Base-by-base conservation (phyloP, 2,113 vertebrate species). In the Ophthalmolycus amberensis region DNA sequence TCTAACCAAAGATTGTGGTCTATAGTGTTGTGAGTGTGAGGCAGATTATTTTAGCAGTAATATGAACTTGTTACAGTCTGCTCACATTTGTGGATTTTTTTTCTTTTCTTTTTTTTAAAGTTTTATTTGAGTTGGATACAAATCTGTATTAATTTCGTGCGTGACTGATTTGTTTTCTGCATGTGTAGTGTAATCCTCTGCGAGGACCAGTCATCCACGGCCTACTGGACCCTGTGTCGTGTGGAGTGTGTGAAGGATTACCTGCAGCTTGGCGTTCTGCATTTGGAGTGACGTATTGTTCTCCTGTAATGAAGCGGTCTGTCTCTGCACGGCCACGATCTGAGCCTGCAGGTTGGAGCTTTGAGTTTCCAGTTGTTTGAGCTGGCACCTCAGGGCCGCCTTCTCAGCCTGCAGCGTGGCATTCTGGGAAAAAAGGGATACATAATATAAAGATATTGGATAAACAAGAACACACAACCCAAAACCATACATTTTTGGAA, bases 371-470 rank as follows among this genome's bases (percentile, higher is more conserved):
- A 99, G 96, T 75, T 99, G 98, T 92, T 97, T 99, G 71, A 99
- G 92, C 67, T 99, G 98, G 3, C 97, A 98, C 94, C 96, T 97
- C 88, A 99, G 90, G 0, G 98, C 98, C 85, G 97, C 97, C 78
- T 99, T 99, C 94, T 99, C 98, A 1, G 98, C 98, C 92, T 99
- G 98, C 77, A 99, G 94, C 0, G 98, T 99, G 48, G 98, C 98
- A 82, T 99, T 99, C 98, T 99, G 94, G 56, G 56, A 69, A 59
- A 59, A 83, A 86, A 62, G 12, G 79, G 15, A 76, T 1, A 77
- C 14, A 85, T 1, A 75, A 37, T 9, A 38, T 32, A 46, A 14
- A 38, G 15, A 72, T 18, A 70, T 15, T 1, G 29, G 7, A 58
- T 11, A 54, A 9, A n/a, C 11, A 5, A 7, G 16, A 56, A 34